Base-by-base conservation (phyloP, 2,113 vertebrate genomes). In the Centrocercus urophasianus region DNA sequence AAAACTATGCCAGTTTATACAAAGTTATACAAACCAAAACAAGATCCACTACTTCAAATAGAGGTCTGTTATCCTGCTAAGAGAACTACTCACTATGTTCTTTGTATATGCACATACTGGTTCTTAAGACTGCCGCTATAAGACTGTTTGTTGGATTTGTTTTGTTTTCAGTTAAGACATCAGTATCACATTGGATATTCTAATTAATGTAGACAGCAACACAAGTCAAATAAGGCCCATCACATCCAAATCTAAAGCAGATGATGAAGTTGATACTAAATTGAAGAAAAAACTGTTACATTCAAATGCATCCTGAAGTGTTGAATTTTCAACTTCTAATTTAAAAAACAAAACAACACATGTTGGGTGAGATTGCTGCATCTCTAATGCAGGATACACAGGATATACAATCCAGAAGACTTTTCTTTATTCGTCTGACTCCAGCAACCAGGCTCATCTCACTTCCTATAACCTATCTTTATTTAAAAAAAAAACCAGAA, bases 191-290 rank as follows among this genome's bases (percentile, higher is more conserved):
- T 84, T 54, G 81, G 70, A 93, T 61, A 69, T 11, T 60, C 28
- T 69, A 93, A 82, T 81, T 56, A 84, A 91, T n/a, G 34, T 24
- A 75, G 71, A 78, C 73, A 84, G 73, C 17, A 92, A 87, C 3
- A 1, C 20, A 59, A 70, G 34, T 52, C 86, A 87, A 92, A 75
- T 10, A 82, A 43, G 36, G 40, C 30, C 36, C 45, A 88, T 15
- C 59, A 82, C 48, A 3, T 16, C 20, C 22, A 82, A 85, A 91
- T 47, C 43, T 75, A 52, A 25, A 92, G 81, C 5, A 52, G 84
- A 75, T n/a, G 42, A 66, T 40, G 40, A 91, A 79, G 34, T 3
- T 64, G 81, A 77, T 25, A 81, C 19, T 64, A 71, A 83, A 92
- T 71, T 48, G 10, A 70, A 57, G 13, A 1, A 17, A 34, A 28